Conservation (phyloP, 1,140 invertebrate species). For the Mylabris phalerata region DNA sequence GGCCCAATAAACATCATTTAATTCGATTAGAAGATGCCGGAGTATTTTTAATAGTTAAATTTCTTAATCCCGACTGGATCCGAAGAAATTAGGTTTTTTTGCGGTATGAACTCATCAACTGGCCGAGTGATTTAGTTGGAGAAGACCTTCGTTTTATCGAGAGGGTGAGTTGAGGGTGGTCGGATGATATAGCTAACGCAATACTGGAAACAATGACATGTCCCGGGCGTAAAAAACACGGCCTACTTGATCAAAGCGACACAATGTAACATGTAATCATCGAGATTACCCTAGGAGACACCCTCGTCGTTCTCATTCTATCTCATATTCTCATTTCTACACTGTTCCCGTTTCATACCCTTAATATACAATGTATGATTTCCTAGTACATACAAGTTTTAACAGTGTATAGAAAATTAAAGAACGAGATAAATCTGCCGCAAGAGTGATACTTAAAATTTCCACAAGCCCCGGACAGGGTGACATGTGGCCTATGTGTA, state of each 20-base stretch:
- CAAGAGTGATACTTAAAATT: slow-evolving; percentile 22
- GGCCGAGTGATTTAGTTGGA: not conserved
- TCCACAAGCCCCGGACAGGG: slow-evolving; percentile 12
- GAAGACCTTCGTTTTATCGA: not conserved
- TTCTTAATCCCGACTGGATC: too few species aligned
- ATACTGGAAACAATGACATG: slow-evolving; percentile 29
- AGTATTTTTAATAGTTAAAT: too few species aligned
- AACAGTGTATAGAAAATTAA: slow-evolving; percentile 26
- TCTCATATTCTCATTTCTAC: not conserved
- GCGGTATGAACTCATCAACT: too few species aligned
- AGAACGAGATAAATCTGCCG: slow-evolving; percentile 23
- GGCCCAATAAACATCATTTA: too few species aligned
- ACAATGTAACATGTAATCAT: slow-evolving; percentile 36
- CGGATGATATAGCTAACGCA: too few species aligned
- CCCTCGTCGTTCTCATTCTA: not conserved
- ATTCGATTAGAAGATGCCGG: too few species aligned
- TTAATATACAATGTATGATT: not conserved
- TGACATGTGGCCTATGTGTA: slow-evolving; percentile 22
- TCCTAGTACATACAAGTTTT: slow-evolving; percentile 5
- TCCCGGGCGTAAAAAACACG: slow-evolving; percentile 35
- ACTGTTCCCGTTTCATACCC: not conserved
- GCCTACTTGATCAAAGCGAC: slow-evolving; percentile 32
- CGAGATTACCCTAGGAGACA: slow-evolving; percentile 25
- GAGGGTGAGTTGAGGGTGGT: not conserved
- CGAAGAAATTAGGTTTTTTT: too few species aligned